phyloP scores from a whole-genome alignment of 2,113 vertebrate species.

The Megaceryle torquata region DNA sequence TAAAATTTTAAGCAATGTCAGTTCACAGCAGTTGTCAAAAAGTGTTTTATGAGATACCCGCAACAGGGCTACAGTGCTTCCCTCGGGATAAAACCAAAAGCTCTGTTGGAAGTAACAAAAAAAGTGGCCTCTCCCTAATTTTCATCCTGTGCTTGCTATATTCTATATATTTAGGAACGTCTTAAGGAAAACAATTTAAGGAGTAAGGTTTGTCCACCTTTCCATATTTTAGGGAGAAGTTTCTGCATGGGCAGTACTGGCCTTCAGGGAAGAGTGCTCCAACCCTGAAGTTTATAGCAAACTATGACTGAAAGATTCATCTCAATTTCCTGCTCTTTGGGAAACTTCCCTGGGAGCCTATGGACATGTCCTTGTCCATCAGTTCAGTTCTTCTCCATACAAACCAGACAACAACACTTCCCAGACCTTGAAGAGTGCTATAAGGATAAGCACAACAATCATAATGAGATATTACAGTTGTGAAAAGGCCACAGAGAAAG shows the following conservation, averaged over 20 bases:
- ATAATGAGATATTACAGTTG: neutral
- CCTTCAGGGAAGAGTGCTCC: neutral
- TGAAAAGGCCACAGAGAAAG: neutral
- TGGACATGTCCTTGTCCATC: fast-evolving
- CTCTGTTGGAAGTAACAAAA: neutral
- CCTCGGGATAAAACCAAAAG: neutral
- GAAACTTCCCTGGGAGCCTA: neutral
- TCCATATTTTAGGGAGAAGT: neutral
- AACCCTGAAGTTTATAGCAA: neutral
- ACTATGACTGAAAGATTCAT: neutral
- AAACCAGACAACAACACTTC: neutral
- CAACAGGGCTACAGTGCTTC: neutral
- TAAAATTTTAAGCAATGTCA: neutral
- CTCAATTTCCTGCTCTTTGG: neutral
- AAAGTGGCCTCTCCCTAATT: neutral
- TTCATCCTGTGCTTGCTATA: neutral
- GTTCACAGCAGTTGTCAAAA: neutral
- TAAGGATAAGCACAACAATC: neutral
- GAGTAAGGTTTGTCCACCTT: neutral
- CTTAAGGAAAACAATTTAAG: neutral
- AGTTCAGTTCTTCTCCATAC: neutral
- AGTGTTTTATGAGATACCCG: neutral
- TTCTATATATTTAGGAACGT: neutral
- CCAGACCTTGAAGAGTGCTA: neutral
- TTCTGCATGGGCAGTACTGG: neutral